These are phyloP conservation scores for Penaeus indicus DNA, from an alignment of 1,140 invertebrate species.

Conservation along the genomic window DNA sequence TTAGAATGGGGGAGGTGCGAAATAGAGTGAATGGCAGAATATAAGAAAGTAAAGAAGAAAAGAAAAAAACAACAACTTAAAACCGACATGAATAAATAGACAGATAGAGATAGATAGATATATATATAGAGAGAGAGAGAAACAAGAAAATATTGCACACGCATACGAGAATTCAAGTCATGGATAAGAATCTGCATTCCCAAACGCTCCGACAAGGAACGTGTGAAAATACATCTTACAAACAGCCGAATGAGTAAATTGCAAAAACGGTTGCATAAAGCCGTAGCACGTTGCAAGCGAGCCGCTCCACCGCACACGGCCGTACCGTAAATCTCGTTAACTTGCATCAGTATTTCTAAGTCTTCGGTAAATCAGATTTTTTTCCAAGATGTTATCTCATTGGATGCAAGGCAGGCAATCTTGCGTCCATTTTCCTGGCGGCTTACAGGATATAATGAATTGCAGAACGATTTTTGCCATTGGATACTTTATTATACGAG, in stretches of 20 bases:
- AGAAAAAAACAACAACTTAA: too few relatives aligned
- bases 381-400: slow-evolving; percentile 43
- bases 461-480: slow-evolving; percentile 7
- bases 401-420: slow-evolving; percentile 24
- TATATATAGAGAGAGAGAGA: too few relatives aligned
- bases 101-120: not conserved
- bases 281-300: not conserved
- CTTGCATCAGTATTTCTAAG: slow-evolving; percentile 53
- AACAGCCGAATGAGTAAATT: not conserved
- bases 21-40: too few relatives aligned
- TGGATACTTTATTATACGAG: slow-evolving; percentile 50
- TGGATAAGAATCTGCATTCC: not conserved
- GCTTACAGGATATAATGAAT: slow-evolving; percentile 46
- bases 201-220: not conserved
- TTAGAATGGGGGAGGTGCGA: too few relatives aligned
- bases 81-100: too few relatives aligned
- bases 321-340: slow-evolving; percentile 60
- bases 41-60: too few relatives aligned
- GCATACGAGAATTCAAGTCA: not conserved
- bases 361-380: slow-evolving; percentile 61
- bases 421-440: not conserved
- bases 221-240: not conserved
- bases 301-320: slow-evolving; percentile 23
- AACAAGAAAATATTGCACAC: not conserved
- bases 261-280: slow-evolving; percentile 1